Evolutionary conservation across 2,113 vertebrate genomes (phyloP).

Genomic region (Parus major): DNA sequence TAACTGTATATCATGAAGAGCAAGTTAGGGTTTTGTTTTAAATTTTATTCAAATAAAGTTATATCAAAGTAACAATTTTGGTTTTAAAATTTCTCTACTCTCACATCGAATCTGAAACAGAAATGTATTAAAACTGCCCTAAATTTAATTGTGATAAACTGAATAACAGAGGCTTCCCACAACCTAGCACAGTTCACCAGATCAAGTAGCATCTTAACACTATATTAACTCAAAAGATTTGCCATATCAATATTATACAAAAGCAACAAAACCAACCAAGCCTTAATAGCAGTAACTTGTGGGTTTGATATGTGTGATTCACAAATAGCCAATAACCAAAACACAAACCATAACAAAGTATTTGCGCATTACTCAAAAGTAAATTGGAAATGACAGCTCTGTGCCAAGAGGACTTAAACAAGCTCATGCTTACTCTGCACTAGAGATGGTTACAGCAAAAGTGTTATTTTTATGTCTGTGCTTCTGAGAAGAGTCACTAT

Average conservation of each 20-base stretch:
- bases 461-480: not conserved
- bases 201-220: not conserved
- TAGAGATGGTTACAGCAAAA: not conserved
- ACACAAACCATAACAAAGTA: not conserved
- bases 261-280: not conserved
- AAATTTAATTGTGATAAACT: not conserved
- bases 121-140: not conserved
- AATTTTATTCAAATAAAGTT: not conserved
- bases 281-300: not conserved
- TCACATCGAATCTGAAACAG: not conserved
- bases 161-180: not conserved
- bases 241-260: not conserved
- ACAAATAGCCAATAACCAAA: not conserved
- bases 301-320: not conserved
- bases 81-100: not conserved
- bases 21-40: not conserved
- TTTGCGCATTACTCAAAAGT: not conserved
- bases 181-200: not conserved
- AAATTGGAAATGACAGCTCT: not conserved
- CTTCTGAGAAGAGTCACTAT: not conserved
- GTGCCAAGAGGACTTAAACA: not conserved
- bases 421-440: not conserved
- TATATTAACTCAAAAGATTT: not conserved
- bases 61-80: not conserved
- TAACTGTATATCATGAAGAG: not conserved